Conservation (phyloP, 2,113 vertebrate genomes). For the Hyperoodon ampullatus region DNA sequence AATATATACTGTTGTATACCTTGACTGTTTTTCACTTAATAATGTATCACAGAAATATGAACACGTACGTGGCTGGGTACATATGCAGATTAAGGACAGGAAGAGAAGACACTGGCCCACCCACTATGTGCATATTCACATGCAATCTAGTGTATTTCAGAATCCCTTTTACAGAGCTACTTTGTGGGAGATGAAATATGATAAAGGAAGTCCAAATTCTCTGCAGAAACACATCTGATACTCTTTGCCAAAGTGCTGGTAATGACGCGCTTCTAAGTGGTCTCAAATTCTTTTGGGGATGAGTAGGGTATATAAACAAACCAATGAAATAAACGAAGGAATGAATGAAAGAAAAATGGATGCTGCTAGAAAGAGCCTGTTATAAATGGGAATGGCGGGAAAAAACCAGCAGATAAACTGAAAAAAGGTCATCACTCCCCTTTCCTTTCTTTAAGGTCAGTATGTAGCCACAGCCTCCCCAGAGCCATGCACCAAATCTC, state of each 20-base stretch:
- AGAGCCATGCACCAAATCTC: background rate
- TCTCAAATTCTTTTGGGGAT: background rate
- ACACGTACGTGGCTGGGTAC: rapidly evolving
- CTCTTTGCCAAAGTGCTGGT: background rate
- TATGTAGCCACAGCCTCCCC: background rate
- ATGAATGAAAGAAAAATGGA: background rate
- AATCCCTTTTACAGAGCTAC: rapidly evolving
- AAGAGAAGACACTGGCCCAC: background rate
- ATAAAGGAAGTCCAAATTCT: background rate
- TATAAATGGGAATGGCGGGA: background rate
- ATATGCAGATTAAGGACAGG: rapidly evolving
- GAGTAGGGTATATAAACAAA: background rate
- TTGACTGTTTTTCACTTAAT: background rate
- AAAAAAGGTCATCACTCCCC: background rate
- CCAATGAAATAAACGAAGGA: background rate
- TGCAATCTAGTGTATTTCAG: rapidly evolving
- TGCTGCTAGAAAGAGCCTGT: background rate
- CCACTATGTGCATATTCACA: rapidly evolving
- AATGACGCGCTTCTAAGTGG: background rate
- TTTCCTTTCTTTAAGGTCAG: background rate
- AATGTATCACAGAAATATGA: background rate
- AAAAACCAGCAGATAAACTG: background rate
- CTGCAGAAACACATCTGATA: background rate
- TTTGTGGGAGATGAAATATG: background rate
- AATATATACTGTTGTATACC: background rate